Conservation (phyloP, 2,888 invertebrate species). For the Chymomyza caudatula region DNA sequence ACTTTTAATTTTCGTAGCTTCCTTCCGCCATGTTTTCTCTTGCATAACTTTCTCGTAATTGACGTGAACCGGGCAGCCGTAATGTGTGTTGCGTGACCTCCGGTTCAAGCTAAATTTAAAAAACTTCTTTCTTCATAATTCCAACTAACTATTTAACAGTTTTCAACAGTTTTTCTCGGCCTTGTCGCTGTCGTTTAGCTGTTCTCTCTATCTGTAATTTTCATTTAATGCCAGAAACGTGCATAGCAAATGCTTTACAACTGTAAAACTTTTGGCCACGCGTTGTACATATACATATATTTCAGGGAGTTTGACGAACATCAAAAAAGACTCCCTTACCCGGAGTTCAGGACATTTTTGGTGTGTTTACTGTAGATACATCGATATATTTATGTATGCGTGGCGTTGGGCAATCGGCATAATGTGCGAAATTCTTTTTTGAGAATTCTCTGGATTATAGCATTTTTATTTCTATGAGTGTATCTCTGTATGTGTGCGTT, state of each 20-base stretch:
- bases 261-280: conserved; percentile 55
- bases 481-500: background rate
- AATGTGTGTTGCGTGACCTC: background rate
- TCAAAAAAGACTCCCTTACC: background rate
- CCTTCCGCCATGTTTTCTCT: too few relatives aligned
- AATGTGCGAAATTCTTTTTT: conserved; percentile 64
- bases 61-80: background rate
- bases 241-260: conserved; percentile 57
- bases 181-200: background rate
- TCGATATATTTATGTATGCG: background rate
- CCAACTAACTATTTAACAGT: background rate
- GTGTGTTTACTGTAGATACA: background rate
- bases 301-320: conserved; percentile 1
- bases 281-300: conserved; percentile 56
- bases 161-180: background rate
- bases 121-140: background rate
- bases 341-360: background rate
- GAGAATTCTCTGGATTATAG: conserved; percentile 54
- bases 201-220: conserved; percentile 16
- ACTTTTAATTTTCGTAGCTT: background rate
- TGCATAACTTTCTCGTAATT: background rate
- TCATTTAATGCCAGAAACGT: conserved; percentile 60
- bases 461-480: conserved; percentile 56
- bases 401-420: background rate
- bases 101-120: background rate